Evolutionary conservation across 35 echinoderm and acorn worm species (phyloP).

Genomic region (Stichopus chloronotus): DNA sequence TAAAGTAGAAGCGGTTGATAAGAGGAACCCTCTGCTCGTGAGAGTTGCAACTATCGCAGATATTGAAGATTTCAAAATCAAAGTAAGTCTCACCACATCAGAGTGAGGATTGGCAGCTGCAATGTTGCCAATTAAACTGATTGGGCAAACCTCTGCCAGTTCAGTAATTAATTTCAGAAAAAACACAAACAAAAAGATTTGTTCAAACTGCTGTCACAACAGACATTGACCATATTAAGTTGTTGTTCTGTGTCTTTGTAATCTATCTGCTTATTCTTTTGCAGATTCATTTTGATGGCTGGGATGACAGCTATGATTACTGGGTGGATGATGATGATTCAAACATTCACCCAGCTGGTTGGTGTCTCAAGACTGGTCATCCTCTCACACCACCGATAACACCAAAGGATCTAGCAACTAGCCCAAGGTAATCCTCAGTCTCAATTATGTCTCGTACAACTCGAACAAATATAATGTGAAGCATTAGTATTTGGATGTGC

Average conservation of each 20-base stretch:
- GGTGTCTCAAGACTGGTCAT: constrained; percentile 94
- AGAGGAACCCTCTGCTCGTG: constrained; percentile 86
- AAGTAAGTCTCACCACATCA: constrained; percentile 24
- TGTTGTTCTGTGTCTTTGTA: too few species aligned
- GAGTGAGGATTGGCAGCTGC: background rate
- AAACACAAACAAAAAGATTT: too few species aligned
- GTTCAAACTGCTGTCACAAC: too few species aligned
- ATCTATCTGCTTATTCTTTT: background rate
- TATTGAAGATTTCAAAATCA: constrained; percentile 73
- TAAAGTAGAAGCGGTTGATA: constrained; percentile 88
- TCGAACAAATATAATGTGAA: too few species aligned
- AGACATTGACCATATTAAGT: too few species aligned
- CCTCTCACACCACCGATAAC: constrained; percentile 85
- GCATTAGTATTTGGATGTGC: too few species aligned
- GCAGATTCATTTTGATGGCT: constrained; percentile 95
- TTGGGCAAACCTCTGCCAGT: too few species aligned
- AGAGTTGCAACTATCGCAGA: constrained; percentile 78
- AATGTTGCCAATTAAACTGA: too few species aligned
- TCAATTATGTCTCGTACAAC: too few species aligned
- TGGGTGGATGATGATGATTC: constrained; percentile 89
- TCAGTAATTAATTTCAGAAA: too few species aligned
- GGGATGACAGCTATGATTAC: constrained; percentile 92
- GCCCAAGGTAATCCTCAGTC: constrained; percentile 24
- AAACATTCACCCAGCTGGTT: constrained; percentile 92
- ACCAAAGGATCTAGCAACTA: constrained; percentile 60